Evolutionary conservation across 2,113 vertebrate species (phyloP).

Genomic region (Monopterus albus): DNA sequence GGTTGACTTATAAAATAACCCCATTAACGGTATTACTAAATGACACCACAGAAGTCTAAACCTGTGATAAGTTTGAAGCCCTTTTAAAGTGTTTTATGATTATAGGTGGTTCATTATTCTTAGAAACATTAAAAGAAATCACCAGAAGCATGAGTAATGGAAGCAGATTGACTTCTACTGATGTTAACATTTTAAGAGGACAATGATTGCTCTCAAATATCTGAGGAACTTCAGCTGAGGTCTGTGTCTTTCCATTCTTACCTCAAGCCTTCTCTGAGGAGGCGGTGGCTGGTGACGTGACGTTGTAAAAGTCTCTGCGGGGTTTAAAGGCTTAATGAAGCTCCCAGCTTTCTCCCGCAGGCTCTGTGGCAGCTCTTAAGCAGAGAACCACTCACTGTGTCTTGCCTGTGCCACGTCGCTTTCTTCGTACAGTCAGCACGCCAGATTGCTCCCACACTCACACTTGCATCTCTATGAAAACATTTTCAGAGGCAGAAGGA

Average conservation of each 20-base stretch:
- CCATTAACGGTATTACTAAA: neutral
- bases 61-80: neutral
- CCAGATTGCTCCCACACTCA: conserved; percentile 52
- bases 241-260: conserved; percentile 44
- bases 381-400: conserved; percentile 46
- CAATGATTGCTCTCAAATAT: conserved; percentile 13
- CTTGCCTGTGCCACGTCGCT: conserved; percentile 48
- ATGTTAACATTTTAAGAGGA: conserved; percentile 33
- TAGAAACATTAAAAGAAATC: conserved; percentile 7
- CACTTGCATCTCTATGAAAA: conserved; percentile 51
- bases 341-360: conserved; percentile 67
- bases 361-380: conserved; percentile 67
- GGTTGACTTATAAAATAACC: no score
- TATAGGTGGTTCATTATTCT: no score
- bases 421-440: conserved; percentile 23
- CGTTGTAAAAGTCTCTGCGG: conserved; percentile 74
- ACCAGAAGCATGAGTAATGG: neutral
- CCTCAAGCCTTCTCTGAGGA: conserved; percentile 52
- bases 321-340: conserved; percentile 81
- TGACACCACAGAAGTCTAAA: conserved; percentile 4
- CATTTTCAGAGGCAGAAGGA: conserved; percentile 49
- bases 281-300: conserved; percentile 66
- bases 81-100: neutral
- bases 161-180: neutral
- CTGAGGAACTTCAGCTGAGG: conserved; percentile 16